Evolutionary conservation across 2,888 invertebrate species (phyloP).

Genomic region (Trisateles emortualis): DNA sequence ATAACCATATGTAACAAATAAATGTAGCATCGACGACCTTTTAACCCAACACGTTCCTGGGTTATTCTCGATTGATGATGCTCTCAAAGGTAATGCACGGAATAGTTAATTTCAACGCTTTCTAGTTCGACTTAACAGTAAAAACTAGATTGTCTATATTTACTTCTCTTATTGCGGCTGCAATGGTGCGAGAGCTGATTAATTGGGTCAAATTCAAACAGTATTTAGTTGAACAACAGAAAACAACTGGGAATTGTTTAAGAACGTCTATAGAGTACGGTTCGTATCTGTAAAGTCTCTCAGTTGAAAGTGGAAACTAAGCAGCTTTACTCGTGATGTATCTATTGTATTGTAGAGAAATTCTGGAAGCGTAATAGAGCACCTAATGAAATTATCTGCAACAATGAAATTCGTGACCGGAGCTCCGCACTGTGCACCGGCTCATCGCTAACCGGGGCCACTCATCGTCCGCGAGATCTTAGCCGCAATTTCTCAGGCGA

Average conservation of each 20-base stretch:
- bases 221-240: constrained; percentile 47
- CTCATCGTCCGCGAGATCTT: constrained; percentile 59
- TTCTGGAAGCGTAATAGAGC: constrained; percentile 46
- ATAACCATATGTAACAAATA: constrained; percentile 21
- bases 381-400: constrained; percentile 74
- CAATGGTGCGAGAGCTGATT: constrained; percentile 41
- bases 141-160: constrained; percentile 23
- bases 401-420: constrained; percentile 75
- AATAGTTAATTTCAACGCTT: constrained; percentile 46
- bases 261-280: constrained; percentile 6
- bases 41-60: constrained; percentile 61
- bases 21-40: constrained; percentile 45
- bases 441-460: constrained; percentile 43
- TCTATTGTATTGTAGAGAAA: constrained; percentile 27
- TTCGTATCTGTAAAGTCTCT: constrained; percentile 18
- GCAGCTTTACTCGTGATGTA: constrained; percentile 20
- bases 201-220: constrained; percentile 52
- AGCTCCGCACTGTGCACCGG: constrained; percentile 38
- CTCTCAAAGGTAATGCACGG: constrained; percentile 48
- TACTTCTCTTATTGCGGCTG: constrained; percentile 35
- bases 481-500: constrained; percentile 68
- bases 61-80: constrained; percentile 48
- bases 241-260: constrained; percentile 46
- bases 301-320: constrained; percentile 21
- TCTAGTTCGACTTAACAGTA: constrained; percentile 39